phyloP scores from a whole-genome alignment of 2,113 vertebrate species.

The Rhinolophus sinicus region DNA sequence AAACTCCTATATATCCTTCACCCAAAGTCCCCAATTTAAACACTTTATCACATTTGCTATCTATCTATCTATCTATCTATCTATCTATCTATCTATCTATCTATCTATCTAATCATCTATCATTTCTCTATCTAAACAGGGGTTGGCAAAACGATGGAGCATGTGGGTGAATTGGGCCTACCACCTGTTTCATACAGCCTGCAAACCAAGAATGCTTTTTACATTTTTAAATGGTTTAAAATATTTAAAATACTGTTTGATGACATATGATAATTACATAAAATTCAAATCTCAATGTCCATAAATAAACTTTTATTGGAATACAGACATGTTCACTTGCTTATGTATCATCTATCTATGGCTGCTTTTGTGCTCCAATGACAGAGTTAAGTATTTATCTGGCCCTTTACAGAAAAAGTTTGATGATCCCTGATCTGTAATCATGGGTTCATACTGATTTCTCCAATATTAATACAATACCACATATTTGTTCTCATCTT shows the following conservation, averaged over 20 bases:
- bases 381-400: neutral
- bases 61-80: neutral
- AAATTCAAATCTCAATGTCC: neutral
- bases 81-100: neutral
- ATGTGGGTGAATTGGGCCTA: neutral
- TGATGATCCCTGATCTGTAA: neutral
- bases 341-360: neutral
- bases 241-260: constrained; percentile 2
- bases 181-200: neutral
- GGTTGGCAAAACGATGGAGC: neutral
- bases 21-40: neutral
- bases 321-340: neutral
- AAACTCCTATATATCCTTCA: neutral
- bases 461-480: neutral
- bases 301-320: neutral
- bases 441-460: neutral
- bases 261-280: neutral
- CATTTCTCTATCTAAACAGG: neutral
- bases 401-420: neutral
- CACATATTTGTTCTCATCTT: neutral
- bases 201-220: neutral
- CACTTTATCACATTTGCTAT: neutral
- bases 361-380: neutral
- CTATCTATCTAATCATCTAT: neutral
- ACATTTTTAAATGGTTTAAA: constrained; percentile 42